Percentiles rank a stretch among this genome's conserved stretches.
phyloP scores from a whole-genome alignment of 2,888 invertebrate genomes.

The Laspeyria flexula region DNA sequence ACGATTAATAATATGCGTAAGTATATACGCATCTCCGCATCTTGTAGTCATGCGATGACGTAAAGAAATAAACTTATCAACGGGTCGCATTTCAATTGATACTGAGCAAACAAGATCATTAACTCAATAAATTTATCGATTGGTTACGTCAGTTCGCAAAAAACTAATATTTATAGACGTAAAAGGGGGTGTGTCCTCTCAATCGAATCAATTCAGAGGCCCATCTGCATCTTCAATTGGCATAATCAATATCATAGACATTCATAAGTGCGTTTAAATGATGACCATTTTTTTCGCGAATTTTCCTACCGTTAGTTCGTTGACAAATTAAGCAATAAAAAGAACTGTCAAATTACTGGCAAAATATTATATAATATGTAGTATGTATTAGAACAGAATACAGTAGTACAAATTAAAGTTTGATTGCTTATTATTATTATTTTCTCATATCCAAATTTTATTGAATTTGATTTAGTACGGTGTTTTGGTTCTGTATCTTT shows the following conservation, averaged over 20 bases:
- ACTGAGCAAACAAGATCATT: conserved; percentile 44
- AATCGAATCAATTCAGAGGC: conserved; percentile 8
- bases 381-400: too few species aligned
- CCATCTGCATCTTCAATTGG: conserved; percentile 5
- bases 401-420: too few species aligned
- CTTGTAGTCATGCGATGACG: conserved; percentile 30
- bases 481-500: too few species aligned
- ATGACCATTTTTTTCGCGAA: too few species aligned
- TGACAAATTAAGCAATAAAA: too few species aligned
- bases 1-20: neutral
- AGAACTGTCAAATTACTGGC: too few species aligned
- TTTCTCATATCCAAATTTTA: too few species aligned
- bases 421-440: too few species aligned
- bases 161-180: conserved; percentile 19
- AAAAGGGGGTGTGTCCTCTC: conserved; percentile 16
- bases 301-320: too few species aligned
- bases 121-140: conserved; percentile 35
- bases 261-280: neutral
- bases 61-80: conserved; percentile 17
- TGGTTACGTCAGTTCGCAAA: conserved; percentile 39
- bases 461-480: too few species aligned
- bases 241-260: conserved; percentile 1
- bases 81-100: conserved; percentile 42
- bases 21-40: conserved; percentile 2
- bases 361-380: too few species aligned